Percentiles rank a stretch among this genome's conserved stretches.
Evolutionary conservation across 2,797 vertebrate species (phyloP).

Genomic region (Pipistrellus kuhlii): DNA sequence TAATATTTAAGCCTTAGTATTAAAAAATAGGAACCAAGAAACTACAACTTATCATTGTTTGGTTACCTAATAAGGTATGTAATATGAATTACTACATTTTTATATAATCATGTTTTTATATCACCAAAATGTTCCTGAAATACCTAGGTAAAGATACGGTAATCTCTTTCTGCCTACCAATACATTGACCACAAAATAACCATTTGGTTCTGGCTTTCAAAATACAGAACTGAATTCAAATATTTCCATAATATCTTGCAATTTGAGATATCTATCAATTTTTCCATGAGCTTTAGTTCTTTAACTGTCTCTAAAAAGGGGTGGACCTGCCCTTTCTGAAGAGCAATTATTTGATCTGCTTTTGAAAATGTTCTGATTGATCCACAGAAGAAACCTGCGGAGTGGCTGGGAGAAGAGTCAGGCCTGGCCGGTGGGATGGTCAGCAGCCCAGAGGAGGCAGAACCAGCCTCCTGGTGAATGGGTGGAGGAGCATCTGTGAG

Average conservation of each 20-base stretch:
- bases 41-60: neutral
- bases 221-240: neutral
- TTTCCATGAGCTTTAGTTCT: neutral
- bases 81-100: neutral
- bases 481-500: neutral
- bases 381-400: neutral
- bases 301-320: neutral
- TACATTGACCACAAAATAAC: slow-evolving; percentile 6
- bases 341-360: neutral
- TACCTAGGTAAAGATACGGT: neutral
- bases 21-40: slow-evolving; percentile 32
- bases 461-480: neutral
- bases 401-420: neutral
- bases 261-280: neutral
- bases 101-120: slow-evolving; percentile 9
- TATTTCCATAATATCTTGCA: neutral
- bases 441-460: too few relatives aligned
- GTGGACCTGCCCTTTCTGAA: neutral
- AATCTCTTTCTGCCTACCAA: slow-evolving; percentile 12
- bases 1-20: slow-evolving; percentile 6
- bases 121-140: neutral
- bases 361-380: neutral
- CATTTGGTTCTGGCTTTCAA: neutral
- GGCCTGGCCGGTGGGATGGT: neutral
- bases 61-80: neutral